phyloP scores from a whole-genome alignment of 2,797 vertebrate species.

The Emydoidea blandingii region DNA sequence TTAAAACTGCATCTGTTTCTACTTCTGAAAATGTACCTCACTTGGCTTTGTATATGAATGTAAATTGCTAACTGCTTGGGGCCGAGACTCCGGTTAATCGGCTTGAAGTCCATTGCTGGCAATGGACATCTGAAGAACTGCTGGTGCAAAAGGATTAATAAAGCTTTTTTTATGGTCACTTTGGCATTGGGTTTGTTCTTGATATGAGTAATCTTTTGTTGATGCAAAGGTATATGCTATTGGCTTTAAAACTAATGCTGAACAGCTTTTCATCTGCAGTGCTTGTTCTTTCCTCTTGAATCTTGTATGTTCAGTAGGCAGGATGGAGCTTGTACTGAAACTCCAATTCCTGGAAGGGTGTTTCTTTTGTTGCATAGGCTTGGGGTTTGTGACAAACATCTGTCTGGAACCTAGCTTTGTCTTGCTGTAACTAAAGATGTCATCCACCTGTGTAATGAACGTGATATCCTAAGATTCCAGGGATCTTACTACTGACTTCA shows the following conservation, averaged over 20 bases:
- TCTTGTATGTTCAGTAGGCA: not conserved
- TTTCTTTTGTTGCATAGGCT: accelerated
- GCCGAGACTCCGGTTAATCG: conserved; percentile 42
- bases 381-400: not conserved
- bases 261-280: not conserved
- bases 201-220: not conserved
- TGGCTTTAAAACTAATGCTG: not conserved
- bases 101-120: conserved; percentile 73
- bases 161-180: conserved; percentile 68
- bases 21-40: conserved; percentile 64
- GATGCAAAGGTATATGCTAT: not conserved
- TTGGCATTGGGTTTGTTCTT: conserved; percentile 34
- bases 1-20: conserved; percentile 70
- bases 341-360: not conserved
- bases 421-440: not conserved
- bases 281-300: not conserved
- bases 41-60: conserved; percentile 74
- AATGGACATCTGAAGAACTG: conserved; percentile 55
- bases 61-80: conserved; percentile 59
- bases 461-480: not conserved
- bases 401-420: not conserved
- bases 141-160: conserved; percentile 78
- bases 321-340: not conserved
- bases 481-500: accelerated
- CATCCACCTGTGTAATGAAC: not conserved